phyloP scores from a whole-genome alignment of 2,113 vertebrate genomes.

The Ahaetulla prasina region DNA sequence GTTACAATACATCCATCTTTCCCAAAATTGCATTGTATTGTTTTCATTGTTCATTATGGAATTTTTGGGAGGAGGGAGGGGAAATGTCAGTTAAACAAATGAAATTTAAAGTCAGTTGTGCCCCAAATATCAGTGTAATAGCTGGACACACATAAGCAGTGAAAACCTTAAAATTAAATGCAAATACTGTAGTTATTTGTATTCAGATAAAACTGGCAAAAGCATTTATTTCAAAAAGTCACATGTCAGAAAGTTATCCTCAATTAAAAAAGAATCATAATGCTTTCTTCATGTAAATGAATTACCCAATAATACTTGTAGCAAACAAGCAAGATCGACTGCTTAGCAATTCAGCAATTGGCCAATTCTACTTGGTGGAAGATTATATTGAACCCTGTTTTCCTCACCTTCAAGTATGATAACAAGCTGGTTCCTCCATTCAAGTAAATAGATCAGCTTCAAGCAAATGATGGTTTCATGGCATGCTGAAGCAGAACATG shows the following conservation, averaged over 20 bases:
- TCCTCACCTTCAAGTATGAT: not conserved
- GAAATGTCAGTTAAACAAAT: not conserved
- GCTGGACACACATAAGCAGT: not conserved
- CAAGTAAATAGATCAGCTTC: not conserved
- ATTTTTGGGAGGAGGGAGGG: rapidly evolving
- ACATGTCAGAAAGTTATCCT: not conserved
- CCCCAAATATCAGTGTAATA: not conserved
- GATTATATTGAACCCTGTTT: not conserved
- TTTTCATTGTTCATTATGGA: not conserved
- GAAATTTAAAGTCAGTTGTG: not conserved
- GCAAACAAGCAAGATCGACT: not conserved
- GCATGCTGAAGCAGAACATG: not conserved
- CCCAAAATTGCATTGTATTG: not conserved
- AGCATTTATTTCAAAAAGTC: not conserved
- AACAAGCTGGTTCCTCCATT: not conserved
- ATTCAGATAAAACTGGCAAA: not conserved
- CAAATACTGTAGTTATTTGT: not conserved
- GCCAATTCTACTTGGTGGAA: not conserved
- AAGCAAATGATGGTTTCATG: not conserved
- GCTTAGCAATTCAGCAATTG: not conserved
- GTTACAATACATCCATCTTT: not conserved
- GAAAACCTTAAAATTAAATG: not conserved
- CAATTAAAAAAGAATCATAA: not conserved
- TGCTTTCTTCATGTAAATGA: not conserved
- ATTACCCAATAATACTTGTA: not conserved